Percentiles rank a stretch among this genome's conserved stretches.
Evolutionary conservation across 2,113 vertebrate genomes (phyloP).

Genomic region (Pomatorhinus ruficollis): DNA sequence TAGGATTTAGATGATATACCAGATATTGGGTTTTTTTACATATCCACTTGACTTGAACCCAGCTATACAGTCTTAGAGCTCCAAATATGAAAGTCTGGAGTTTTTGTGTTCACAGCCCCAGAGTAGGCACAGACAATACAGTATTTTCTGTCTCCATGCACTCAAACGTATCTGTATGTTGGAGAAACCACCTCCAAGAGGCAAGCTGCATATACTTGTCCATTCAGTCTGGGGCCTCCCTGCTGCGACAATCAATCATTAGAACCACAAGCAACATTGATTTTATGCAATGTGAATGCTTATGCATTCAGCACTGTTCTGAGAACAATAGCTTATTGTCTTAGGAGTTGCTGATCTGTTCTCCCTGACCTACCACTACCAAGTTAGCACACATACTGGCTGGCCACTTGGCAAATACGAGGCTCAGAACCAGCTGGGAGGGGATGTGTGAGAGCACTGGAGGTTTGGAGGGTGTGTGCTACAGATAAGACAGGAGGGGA

Average conservation of each 20-base stretch:
- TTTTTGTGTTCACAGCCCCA: background rate
- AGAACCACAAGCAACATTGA: slow-evolving; percentile 9
- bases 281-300: slow-evolving; percentile 42
- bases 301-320: slow-evolving; percentile 24
- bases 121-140: background rate
- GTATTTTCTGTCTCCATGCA: background rate
- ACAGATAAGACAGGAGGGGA: background rate
- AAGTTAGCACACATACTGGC: background rate
- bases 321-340: slow-evolving; percentile 49
- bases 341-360: slow-evolving; percentile 20
- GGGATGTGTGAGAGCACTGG: background rate
- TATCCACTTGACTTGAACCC: background rate
- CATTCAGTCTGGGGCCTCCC: background rate
- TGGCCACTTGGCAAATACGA: background rate
- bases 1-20: background rate
- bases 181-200: background rate
- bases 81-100: background rate
- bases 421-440: background rate
- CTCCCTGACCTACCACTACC: slow-evolving; percentile 1
- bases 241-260: slow-evolving; percentile 34
- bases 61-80: background rate
- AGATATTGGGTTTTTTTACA: background rate
- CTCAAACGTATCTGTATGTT: background rate
- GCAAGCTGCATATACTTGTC: background rate
- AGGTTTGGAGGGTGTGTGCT: background rate